Evolutionary conservation across 2,888 invertebrate genomes (phyloP), one percentile per base, ranked within the genome.

Genomic region (Alcis repandata): DNA sequence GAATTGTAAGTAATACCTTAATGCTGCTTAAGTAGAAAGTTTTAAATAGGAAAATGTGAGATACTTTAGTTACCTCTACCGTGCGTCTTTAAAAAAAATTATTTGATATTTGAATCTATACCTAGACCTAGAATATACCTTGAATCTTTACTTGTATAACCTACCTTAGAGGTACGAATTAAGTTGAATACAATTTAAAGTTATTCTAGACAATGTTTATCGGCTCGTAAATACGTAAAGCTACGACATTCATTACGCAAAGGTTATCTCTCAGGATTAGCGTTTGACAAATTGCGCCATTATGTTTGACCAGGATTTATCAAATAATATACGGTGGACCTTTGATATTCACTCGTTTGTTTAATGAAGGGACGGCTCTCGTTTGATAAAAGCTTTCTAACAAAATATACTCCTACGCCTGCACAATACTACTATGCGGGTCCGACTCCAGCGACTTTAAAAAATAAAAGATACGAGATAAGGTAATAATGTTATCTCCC

Each of bases 231-330:
- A 69, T 61, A n/a, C n/a, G n/a, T n/a, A 67, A 70, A 67, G 67
- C 59, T 60, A 70, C 61, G 59, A 51, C 68, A 71, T 75, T 79
- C 56, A 77, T 78, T 79, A 74, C 59, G 67, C 59, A 68, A 78
- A 71, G 73, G 73, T 76, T 73, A 78, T 79, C 74, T 73, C 69
- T 68, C 59, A 63, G 76, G 78, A 75, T 80, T 80, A 78, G 40
- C 63, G 63, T 69, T 72, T 79, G 79, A 80, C 69, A 78, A 80
- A 83, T 80, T 73, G 74, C 62, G 66, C 70, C 64, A 77, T 77
- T 79, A 72, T 74, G 63, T 72, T 74, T 71, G 71, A 70, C 69
- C 72, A 72, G 69, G 69, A 69, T 70, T 75, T 71, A 72, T 71
- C 58, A 66, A 69, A 72, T 65, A 68, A 64, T 67, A 63, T 69